A percentile compares a stretch with the other conserved stretches of the same genome.
phyloP scores from a whole-genome alignment of 2,113 vertebrate genomes.

The Salvelinus sp. region DNA sequence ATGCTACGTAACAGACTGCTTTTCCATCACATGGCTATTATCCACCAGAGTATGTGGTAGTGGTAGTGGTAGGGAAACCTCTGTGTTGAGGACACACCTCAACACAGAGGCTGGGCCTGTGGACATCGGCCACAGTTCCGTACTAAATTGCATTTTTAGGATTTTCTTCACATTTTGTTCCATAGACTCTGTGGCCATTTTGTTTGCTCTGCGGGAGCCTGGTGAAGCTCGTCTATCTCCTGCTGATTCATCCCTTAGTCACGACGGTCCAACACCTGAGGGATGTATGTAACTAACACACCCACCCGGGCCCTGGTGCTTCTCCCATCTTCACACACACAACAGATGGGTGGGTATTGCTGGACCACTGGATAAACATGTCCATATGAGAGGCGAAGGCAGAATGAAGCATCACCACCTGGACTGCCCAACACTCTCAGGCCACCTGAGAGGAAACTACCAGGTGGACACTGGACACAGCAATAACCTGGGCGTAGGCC shows the following conservation, averaged over 20 bases:
- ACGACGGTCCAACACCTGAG: constrained; percentile 54
- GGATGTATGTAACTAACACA: constrained; percentile 19
- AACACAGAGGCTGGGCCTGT: too few relatives aligned
- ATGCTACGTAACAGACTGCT: constrained; percentile 48
- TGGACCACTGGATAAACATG: constrained; percentile 41
- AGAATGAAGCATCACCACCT: not conserved
- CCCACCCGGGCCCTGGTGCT: constrained; percentile 11
- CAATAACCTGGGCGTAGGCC: too few relatives aligned
- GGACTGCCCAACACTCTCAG: constrained; percentile 22
- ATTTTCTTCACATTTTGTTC: too few relatives aligned
- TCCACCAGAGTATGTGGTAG: not conserved
- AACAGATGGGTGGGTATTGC: constrained; percentile 8
- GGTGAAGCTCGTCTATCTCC: constrained; percentile 27
- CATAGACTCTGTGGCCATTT: constrained; percentile 24
- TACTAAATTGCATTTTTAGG: not conserved
- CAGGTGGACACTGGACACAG: not conserved
- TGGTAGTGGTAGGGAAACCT: not conserved
- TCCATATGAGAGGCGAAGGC: constrained; percentile 33
- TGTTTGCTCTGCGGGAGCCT: constrained; percentile 42
- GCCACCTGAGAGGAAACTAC: constrained; percentile 41
- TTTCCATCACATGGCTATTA: constrained; percentile 29
- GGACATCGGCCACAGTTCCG: too few relatives aligned
- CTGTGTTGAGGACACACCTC: not conserved
- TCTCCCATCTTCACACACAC: not conserved
- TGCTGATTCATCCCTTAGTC: constrained; percentile 53